Conservation (phyloP, 2,113 vertebrate genomes). For the Carollia perspicillata region DNA sequence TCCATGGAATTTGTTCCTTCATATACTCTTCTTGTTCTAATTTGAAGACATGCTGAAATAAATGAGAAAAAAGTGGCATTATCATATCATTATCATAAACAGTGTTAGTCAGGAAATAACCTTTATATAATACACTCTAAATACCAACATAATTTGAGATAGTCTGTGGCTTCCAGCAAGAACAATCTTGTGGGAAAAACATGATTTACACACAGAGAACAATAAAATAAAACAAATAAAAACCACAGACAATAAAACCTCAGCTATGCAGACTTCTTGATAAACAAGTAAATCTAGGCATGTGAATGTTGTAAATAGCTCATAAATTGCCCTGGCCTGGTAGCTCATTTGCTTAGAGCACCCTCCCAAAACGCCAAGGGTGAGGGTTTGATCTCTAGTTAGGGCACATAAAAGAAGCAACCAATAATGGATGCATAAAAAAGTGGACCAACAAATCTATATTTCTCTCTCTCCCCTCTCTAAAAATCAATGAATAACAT, state of each 20-base stretch:
- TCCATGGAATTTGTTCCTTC: constrained; percentile 99
- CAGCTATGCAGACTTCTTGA: neutral
- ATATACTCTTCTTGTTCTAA: constrained; percentile 99
- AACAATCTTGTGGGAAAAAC: neutral
- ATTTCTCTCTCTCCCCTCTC: too few species aligned
- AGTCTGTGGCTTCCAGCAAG: neutral
- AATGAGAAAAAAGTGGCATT: constrained; percentile 44
- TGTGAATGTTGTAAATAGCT: neutral
- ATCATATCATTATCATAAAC: neutral
- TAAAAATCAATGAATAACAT: too few species aligned
- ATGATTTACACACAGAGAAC: neutral
- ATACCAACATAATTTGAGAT: neutral
- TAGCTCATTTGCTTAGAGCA: too few species aligned
- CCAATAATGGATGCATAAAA: too few species aligned
- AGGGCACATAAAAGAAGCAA: too few species aligned
- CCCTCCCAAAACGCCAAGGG: too few species aligned
- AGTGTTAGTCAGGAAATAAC: constrained; percentile 8
- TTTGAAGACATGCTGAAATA: constrained; percentile 95
- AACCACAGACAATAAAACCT: neutral
- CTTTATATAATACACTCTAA: neutral
- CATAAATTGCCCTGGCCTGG: too few species aligned
- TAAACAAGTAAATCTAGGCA: constrained; percentile 8
- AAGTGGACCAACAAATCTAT: too few species aligned
- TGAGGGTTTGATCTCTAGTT: too few species aligned
- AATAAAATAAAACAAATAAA: constrained; percentile 15